Base-by-base conservation (phyloP, 1,140 invertebrate genomes). In the Aethina tumida region DNA sequence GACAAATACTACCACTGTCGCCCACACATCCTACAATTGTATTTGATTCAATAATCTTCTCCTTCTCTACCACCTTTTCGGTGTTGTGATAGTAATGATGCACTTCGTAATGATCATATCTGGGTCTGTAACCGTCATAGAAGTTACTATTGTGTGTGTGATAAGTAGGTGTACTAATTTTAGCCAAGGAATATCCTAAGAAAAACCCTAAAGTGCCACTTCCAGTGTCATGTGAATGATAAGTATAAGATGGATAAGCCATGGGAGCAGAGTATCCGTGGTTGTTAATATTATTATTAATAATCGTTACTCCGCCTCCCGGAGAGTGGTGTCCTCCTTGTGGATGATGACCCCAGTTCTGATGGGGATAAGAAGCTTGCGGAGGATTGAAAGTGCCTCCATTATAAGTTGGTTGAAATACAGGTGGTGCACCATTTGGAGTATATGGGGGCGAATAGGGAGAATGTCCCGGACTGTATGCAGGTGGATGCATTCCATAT, bases 21-120 rank as follows among this genome's bases (percentile, higher is more conserved):
- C 49, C 49, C 6, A 43, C 19, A 28, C 50, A 52, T 30, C 28
- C 41, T 2, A 48, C 41, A 10, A 54, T 43, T 0, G 47, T 38
- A 20, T 47, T 52, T 12, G 42, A 39, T 26, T 45, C 21, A n/a
- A n/a, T n/a, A 9, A 47, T 52, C 12, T 37, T 46, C 4, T 33
- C 37, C 25, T 47, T 35, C 8, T 50, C 41, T 13, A 47, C 49
- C 2, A 54, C 31, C 3, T 35, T 24, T 6, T 43, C 36, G 1
- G 4, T 24, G 27, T 54, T 52, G 33, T 54, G 52, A 26, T 54
- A 49, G 33, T 54, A 54, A 38, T 54, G 52, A 31, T 54, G 52
- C 2, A 54, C 47, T 18, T 35, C 39, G 29, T 54, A 54, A 31
- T 52, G 50, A 22, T 52, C 50, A 19, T 50, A 52, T 27, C 39